A percentile compares a stretch with the other conserved stretches of the same genome.
Conservation (phyloP, 1,140 invertebrate species). For the Neotoxoptera formosana region DNA sequence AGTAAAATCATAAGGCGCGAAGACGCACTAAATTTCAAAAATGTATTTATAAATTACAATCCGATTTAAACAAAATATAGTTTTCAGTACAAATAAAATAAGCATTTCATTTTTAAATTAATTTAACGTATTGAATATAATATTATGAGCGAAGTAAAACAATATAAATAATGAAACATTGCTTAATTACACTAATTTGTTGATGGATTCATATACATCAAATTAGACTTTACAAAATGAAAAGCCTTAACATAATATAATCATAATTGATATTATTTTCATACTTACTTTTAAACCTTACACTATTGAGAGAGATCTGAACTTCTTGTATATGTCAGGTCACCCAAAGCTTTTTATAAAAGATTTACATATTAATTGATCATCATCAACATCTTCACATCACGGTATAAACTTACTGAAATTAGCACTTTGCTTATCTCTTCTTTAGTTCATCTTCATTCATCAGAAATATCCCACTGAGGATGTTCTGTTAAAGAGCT, state of each 20-base stretch:
- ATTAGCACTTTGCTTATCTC: constrained; percentile 74
- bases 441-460: constrained; percentile 81
- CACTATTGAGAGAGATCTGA: constrained; percentile 36
- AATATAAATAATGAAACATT: neutral
- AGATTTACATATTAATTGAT: constrained; percentile 27
- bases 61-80: constrained; percentile 34
- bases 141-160: constrained; percentile 22
- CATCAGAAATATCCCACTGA: constrained; percentile 95
- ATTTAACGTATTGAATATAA: constrained; percentile 13
- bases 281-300: constrained; percentile 38
- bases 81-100: constrained; percentile 31
- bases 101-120: constrained; percentile 1
- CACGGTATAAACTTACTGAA: constrained; percentile 76
- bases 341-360: neutral
- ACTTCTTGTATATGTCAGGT: constrained; percentile 46
- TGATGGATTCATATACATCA: neutral
- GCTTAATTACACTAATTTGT: neutral
- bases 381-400: constrained; percentile 74
- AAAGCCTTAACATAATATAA: neutral
- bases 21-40: constrained; percentile 8
- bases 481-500: constrained; percentile 90
- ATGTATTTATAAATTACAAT: neutral
- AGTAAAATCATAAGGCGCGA: neutral
- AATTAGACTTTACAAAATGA: neutral
- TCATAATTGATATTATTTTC: constrained; percentile 22